These are phyloP conservation scores for Baryphthengus martii DNA, from an alignment of 2,113 vertebrate species.

Conservation along the genomic window DNA sequence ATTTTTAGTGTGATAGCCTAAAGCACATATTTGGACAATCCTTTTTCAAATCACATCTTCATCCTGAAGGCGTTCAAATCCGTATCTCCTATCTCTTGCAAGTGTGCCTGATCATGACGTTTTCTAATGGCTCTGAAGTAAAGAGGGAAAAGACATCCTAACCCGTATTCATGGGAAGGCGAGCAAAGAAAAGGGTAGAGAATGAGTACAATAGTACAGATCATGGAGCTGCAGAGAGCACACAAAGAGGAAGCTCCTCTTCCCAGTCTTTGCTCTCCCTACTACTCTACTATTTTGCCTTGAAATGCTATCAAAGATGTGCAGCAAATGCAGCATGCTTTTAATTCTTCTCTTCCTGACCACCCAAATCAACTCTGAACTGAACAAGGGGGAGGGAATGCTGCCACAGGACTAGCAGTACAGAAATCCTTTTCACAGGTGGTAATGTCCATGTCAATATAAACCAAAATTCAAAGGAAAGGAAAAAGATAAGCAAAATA, in stretches of 20 bases:
- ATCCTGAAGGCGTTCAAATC: not conserved
- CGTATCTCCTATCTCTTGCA: accelerated
- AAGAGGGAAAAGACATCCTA: not conserved
- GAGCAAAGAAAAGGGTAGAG: not conserved
- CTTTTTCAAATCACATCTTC: not conserved
- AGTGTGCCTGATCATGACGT: not conserved
- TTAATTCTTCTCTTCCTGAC: not conserved
- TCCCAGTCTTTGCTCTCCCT: not conserved
- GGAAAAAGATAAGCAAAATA: not conserved
- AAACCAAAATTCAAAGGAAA: not conserved
- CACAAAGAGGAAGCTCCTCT: not conserved
- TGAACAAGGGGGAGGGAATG: not conserved
- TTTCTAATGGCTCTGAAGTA: not conserved
- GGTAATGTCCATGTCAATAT: not conserved
- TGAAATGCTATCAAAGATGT: no score
- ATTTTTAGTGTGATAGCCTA: not conserved
- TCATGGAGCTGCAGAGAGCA: not conserved
- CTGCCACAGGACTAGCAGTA: not conserved
- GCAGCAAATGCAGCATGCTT: not conserved
- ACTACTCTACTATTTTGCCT: not conserved
- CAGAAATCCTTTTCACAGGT: not conserved
- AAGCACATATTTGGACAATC: not conserved
- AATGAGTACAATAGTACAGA: not conserved
- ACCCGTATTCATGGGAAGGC: not conserved
- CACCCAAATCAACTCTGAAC: not conserved